Conservation (phyloP, 2,113 vertebrate genomes). For the Calidris pygmaea region DNA sequence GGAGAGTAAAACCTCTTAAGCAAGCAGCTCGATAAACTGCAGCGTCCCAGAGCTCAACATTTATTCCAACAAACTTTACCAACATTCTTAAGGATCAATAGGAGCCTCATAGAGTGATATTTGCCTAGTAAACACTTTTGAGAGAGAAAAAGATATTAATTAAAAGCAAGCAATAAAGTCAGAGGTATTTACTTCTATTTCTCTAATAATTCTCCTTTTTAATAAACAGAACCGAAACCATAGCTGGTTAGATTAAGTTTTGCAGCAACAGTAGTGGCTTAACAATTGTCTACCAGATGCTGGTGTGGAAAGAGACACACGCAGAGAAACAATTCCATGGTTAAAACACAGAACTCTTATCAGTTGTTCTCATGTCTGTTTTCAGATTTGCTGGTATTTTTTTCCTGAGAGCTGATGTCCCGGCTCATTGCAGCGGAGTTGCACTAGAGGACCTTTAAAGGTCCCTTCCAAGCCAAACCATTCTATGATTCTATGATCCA, state of each 20-base stretch:
- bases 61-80: not conserved
- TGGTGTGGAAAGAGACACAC: not conserved
- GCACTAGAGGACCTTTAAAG: not conserved
- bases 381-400: not conserved
- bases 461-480: not conserved
- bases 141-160: not conserved
- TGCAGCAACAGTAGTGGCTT: not conserved
- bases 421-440: not conserved
- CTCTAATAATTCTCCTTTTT: not conserved
- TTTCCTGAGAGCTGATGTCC: not conserved
- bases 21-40: not conserved
- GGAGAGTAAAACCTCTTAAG: not conserved
- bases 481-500: not conserved
- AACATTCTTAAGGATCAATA: accelerated
- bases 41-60: not conserved
- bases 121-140: not conserved
- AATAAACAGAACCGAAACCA: not conserved
- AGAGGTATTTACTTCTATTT: not conserved
- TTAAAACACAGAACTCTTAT: not conserved
- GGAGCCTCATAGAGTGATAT: not conserved
- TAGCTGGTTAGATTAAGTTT: not conserved
- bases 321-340: not conserved
- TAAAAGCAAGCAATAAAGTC: not conserved
- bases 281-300: not conserved
- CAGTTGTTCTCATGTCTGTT: not conserved